These are phyloP conservation scores for Cylindroiulus punctatus DNA, from an alignment of 2,888 invertebrate species.

Conservation along the genomic window DNA sequence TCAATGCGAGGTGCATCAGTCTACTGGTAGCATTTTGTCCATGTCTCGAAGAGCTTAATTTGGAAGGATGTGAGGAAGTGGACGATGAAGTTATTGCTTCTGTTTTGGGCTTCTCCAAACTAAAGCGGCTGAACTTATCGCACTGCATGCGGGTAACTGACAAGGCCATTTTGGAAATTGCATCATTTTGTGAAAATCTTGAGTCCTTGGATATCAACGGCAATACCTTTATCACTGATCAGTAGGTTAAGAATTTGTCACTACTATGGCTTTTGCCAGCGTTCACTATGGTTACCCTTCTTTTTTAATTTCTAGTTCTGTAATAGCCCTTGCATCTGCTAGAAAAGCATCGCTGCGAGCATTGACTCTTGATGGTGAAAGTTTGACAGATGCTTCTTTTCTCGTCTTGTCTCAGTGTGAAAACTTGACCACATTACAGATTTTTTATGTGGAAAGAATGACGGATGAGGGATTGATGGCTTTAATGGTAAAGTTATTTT, in stretches of 20 bases:
- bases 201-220: background rate
- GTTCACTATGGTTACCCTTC: background rate
- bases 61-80: conserved; percentile 55
- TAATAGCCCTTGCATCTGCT: conserved; percentile 54
- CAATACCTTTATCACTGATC: background rate
- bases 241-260: background rate
- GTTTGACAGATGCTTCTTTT: conserved; percentile 58
- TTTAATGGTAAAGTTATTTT: conserved; percentile 51
- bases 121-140: conserved; percentile 58
- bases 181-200: background rate
- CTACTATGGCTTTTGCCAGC: background rate
- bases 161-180: background rate
- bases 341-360: conserved; percentile 53
- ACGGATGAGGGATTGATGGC: conserved; percentile 58
- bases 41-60: conserved; percentile 50
- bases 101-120: conserved; percentile 54
- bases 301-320: conserved; percentile 50
- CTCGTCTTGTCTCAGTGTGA: conserved; percentile 55
- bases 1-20: background rate
- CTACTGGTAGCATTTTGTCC: conserved; percentile 48
- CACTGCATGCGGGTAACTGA: conserved; percentile 56
- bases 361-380: conserved; percentile 59
- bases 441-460: conserved; percentile 60
- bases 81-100: conserved; percentile 48
- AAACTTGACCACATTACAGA: conserved; percentile 56